These are phyloP conservation scores for Brachionus manjavacas DNA, from an alignment of 1,140 invertebrate species.

Conservation along the genomic window DNA sequence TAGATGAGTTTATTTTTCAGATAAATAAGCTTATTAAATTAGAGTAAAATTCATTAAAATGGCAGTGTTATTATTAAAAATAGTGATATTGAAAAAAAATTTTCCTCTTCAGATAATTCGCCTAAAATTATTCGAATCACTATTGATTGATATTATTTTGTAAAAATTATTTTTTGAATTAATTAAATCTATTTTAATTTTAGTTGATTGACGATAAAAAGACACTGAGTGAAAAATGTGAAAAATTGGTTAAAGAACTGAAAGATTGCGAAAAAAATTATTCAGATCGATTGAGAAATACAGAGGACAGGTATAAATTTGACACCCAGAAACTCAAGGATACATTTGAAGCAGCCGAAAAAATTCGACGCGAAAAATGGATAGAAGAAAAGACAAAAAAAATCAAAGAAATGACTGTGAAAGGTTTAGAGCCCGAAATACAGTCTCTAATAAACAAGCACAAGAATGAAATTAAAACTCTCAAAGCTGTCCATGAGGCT, in stretches of 20 bases:
- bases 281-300: constrained; percentile 51
- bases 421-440: constrained; percentile 58
- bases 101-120: too few relatives aligned
- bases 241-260: constrained; percentile 54
- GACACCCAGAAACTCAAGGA: constrained; percentile 57
- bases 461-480: constrained; percentile 56
- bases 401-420: constrained; percentile 60
- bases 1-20: too few relatives aligned
- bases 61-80: too few relatives aligned
- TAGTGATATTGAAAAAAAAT: too few relatives aligned
- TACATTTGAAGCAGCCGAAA: constrained; percentile 55
- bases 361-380: constrained; percentile 57
- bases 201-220: constrained; percentile 59
- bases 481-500: constrained; percentile 56
- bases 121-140: too few relatives aligned
- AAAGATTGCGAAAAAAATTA: constrained; percentile 56
- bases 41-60: too few relatives aligned
- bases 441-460: constrained; percentile 57
- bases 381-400: constrained; percentile 59
- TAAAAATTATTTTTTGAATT: too few relatives aligned
- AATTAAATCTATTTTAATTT: constrained; percentile 36
- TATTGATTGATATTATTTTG: too few relatives aligned
- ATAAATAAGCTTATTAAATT: too few relatives aligned
- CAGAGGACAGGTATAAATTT: constrained; percentile 50
- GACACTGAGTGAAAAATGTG: constrained; percentile 54